Evolutionary conservation across 37 sponge, comb jelly and placozoan genomes (phyloP).

Genomic region (Bolinopsis microptera): DNA sequence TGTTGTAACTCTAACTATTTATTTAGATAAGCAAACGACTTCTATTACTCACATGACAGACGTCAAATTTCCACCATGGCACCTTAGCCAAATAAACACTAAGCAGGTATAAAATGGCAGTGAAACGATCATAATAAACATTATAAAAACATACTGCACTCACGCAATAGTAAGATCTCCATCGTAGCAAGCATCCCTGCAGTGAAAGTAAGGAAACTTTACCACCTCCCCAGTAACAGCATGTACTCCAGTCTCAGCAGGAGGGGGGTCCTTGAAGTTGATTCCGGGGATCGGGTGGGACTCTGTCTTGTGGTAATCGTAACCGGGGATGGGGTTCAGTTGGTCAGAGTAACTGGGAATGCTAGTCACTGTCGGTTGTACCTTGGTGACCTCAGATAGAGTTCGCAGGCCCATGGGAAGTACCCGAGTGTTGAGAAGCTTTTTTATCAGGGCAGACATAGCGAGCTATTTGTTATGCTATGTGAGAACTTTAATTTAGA

Average conservation of each 20-base stretch:
- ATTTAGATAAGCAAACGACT: too few relatives aligned
- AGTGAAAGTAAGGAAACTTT: slow-evolving; percentile 50
- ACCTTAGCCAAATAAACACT: too few relatives aligned
- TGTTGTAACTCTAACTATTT: too few relatives aligned
- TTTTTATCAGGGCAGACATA: neutral
- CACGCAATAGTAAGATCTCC: slow-evolving; percentile 4
- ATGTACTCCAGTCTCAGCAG: slow-evolving; percentile 29
- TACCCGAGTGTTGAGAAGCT: neutral
- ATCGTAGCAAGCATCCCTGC: slow-evolving; percentile 60
- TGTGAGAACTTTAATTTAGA: too few relatives aligned
- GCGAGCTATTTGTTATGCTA: too few relatives aligned
- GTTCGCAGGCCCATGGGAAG: neutral
- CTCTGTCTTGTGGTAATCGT: slow-evolving; percentile 26
- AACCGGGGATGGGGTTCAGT: slow-evolving; percentile 52
- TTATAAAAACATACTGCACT: too few relatives aligned
- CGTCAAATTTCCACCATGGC: too few relatives aligned
- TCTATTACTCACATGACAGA: too few relatives aligned
- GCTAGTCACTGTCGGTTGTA: neutral
- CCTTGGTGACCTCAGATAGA: slow-evolving; percentile 39
- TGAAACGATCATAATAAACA: too few relatives aligned
- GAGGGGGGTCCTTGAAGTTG: neutral
- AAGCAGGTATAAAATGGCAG: too few relatives aligned
- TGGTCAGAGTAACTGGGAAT: neutral
- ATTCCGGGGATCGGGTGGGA: neutral
- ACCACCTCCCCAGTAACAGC: slow-evolving; percentile 54